Evolutionary conservation across 2,888 invertebrate genomes (phyloP), one percentile per base, ranked within the genome.

Genomic region (Ecliptopera silaceata): DNA sequence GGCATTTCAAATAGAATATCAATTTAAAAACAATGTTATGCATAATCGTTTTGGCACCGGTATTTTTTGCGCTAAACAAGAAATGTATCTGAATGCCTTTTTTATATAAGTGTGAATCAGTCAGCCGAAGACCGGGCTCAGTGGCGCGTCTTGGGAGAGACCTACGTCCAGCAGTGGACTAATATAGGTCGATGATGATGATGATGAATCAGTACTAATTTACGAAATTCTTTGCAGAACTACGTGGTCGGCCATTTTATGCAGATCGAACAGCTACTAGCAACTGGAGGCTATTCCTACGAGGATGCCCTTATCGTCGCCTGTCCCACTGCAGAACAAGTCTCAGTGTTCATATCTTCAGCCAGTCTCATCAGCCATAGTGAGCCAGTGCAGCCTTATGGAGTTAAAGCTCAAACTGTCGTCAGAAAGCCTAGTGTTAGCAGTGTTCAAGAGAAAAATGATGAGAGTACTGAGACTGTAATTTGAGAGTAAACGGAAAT

Each of bases 291-390:
- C 47, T 99, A 97, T 78, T 93, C 94, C 0, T 92, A 94, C 26
- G 98, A 99, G 75, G 97, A 97, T 71, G 92, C 93, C 54, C 92
- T 96, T 50, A 94, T 98, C 48, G 95, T 98, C 3, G 97, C 95
- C 8, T 97, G 98, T 75, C 99, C 99, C 0, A 95, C 97, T 1
- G 95, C 97, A 1, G 99, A 99, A 77, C 99, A 99, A 88, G 94
- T 99, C 10, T 96, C 96, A n/a, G 94, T 97, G 34, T 93, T 97
- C 70, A 92, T 97, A 58, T 97, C 97, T 8, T 96, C 96, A 1
- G 94, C 96, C 1, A 96, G 95, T 57, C 92, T 96, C 38, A 90
- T 94, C 48, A 92, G 92, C 17, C 92, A 87, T 55, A 81, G 71
- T 11, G 91, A 90, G 45, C 80, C 82, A 1, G 90, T 91, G 53